Base-by-base conservation (phyloP, 1,140 invertebrate species). In the Arion vulgaris region DNA sequence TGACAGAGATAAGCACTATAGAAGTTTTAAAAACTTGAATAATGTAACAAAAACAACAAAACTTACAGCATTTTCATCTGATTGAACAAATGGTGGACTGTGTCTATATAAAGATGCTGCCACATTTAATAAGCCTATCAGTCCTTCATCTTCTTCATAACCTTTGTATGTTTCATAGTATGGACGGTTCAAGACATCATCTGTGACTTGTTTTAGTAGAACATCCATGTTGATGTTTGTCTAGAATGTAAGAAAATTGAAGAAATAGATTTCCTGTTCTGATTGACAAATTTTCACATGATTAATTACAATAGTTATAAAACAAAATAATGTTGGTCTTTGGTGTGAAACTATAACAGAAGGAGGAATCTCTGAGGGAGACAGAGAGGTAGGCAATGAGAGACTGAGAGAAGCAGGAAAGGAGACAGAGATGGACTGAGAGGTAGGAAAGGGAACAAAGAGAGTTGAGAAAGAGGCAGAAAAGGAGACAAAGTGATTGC, bases 61-160 rank as follows among this genome's bases (percentile, higher is more conserved):
- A 38, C 69, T 62, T 74, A 81, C 80, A 41, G 36, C 36, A 45
- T 81, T 81, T 39, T 73, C 80, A 23, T 81, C 80, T n/a, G 68
- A 39, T 17, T 53, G 26, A 23, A 74, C 68, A 89, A 97, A 98
- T 34, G 95, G 94, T 1, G 97, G 95, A 89, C 96, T 95, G 89
- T 98, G 96, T 89, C 97, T 97, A 84, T 98, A 94, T 34, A 98
- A 94, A 87, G 97, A 96, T 7, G 96, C 96, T 76, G 96, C 94
- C 0, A 98, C 93, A 90, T 96, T 97, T 0, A 98, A 91, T n/a
- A 98, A 91, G 0, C 97, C 97, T 80, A 97, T 95, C 0, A 98
- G 91, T 0, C 96, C 97, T 91, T 98, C 97, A 90, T 98, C 97
- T 87, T 97, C 96, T 72, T 90, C 88, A 11, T 96, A 93, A 32